Evolutionary conservation across 2,888 invertebrate genomes (phyloP), one percentile per base, ranked within the genome.

Genomic region (Apeira syringaria): DNA sequence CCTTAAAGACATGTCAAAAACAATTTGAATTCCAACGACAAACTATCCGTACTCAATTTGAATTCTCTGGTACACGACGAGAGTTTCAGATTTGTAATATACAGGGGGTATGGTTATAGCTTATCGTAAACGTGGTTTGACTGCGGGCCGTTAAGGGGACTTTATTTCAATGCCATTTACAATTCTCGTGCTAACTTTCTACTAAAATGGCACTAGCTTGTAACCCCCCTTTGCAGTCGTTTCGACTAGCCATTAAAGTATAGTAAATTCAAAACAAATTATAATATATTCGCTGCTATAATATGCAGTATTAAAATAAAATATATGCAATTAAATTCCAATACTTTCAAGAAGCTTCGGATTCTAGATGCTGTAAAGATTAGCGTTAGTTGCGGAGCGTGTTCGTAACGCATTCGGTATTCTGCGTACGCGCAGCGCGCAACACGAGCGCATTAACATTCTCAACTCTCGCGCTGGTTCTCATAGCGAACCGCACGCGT

Each of bases 381-480:
- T 45, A 60, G 61, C 59, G 60, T 68, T 66, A 67, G 72, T 67
- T 73, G 64, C 69, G 60, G 18, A 27, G 22, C 30, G 67, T 67
- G 62, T 67, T 48, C 41, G 38, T 50, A 67, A 68, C 65, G 68
- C 71, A 77, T 74, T 81, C 64, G 53, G 79, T 83, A 87, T 85
- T 79, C 86, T 63, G 71, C 70, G 70, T 61, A 71, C 69, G 81
- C 71, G 64, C 76, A 60, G 47, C 51, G 60, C 60, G 68, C 76
- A 72, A 84, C 87, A 87, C 86, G 86, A 82, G 67, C 76, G 67
- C 79, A 86, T 88, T 87, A 85, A 75, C 75, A 87, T 87, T 86
- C 87, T 65, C 74, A 55, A 59, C 75, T 80, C 80, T 75, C 66
- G 72, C 79, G 71, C 64, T 56, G 67, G 84, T 84, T 85, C 86